A percentile compares a stretch with the other conserved stretches of the same genome.
Evolutionary conservation across 1,140 invertebrate genomes (phyloP).

Genomic region (Phocides pigmalion): DNA sequence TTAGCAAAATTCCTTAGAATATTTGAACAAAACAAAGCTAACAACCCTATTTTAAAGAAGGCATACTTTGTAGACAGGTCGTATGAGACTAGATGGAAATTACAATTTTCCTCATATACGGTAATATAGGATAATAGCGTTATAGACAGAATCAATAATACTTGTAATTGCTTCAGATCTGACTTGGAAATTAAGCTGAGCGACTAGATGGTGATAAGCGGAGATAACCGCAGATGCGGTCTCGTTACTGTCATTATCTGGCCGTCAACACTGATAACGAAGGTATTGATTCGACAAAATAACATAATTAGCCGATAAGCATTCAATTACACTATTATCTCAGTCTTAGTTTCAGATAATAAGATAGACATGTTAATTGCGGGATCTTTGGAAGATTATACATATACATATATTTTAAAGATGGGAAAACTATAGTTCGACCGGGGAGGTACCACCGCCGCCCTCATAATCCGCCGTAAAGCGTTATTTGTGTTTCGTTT

Average conservation of each 20-base stretch:
- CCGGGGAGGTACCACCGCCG: too few relatives aligned
- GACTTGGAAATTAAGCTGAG: constrained; percentile 29
- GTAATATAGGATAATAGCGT: constrained; percentile 17
- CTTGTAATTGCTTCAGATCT: constrained; percentile 25
- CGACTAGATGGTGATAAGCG: constrained; percentile 25
- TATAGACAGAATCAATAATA: constrained; percentile 31
- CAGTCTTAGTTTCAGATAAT: constrained; percentile 6
- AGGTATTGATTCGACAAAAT: constrained; percentile 21
- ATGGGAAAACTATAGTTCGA: too few relatives aligned
- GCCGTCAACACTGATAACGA: constrained; percentile 23
- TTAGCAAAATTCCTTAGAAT: too few relatives aligned
- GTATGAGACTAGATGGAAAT: too few relatives aligned
- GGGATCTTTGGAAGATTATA: neutral
- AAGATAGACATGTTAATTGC: constrained; percentile 15
- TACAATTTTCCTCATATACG: constrained; percentile 26
- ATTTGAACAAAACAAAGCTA: too few relatives aligned
- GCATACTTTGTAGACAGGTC: too few relatives aligned
- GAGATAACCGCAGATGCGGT: constrained; percentile 31
- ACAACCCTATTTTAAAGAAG: neutral
- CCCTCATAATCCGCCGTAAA: too few relatives aligned
- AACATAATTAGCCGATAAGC: constrained; percentile 25
- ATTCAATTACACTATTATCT: constrained; percentile 25
- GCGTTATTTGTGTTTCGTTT: too few relatives aligned
- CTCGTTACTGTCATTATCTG: constrained; percentile 18
- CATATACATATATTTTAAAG: neutral